These are phyloP conservation scores for Platycercus adscitus DNA, from an alignment of 2,113 vertebrate species.

Conservation along the genomic window DNA sequence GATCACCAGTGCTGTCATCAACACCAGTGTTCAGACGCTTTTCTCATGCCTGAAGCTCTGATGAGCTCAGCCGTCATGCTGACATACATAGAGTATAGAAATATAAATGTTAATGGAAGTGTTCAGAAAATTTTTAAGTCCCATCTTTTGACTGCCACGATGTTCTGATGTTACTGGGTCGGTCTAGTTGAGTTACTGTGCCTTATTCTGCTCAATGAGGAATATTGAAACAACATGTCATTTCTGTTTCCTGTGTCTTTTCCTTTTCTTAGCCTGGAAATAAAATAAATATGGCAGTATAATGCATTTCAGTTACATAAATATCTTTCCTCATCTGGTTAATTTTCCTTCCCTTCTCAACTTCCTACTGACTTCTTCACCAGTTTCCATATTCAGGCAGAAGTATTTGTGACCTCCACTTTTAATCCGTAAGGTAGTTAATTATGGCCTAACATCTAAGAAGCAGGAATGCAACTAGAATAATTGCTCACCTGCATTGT, in stretches of 20 bases:
- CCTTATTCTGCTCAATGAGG: not conserved
- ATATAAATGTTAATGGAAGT: not conserved
- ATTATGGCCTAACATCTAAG: not conserved
- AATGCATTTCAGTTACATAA: not conserved
- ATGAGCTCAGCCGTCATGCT: not conserved
- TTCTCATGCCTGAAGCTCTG: not conserved
- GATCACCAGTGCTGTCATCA: not conserved
- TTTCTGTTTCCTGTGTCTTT: not conserved
- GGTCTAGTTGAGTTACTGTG: not conserved
- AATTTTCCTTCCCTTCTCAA: not conserved
- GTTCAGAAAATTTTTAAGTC: not conserved
- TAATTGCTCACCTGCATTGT: not conserved
- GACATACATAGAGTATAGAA: not conserved
- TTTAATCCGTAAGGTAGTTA: not conserved
- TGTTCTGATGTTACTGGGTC: not conserved
- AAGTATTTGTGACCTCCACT: not conserved
- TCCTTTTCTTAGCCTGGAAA: not conserved
- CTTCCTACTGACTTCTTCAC: not conserved
- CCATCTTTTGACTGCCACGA: not conserved
- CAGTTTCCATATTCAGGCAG: not conserved
- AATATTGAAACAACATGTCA: not conserved
- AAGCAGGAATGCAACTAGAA: not conserved
- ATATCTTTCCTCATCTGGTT: not conserved
- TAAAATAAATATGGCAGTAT: not conserved
- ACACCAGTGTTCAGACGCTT: rapidly evolving